These are phyloP conservation scores for Prolemur simus DNA, from an alignment of 2,113 vertebrate genomes.

Conservation along the genomic window DNA sequence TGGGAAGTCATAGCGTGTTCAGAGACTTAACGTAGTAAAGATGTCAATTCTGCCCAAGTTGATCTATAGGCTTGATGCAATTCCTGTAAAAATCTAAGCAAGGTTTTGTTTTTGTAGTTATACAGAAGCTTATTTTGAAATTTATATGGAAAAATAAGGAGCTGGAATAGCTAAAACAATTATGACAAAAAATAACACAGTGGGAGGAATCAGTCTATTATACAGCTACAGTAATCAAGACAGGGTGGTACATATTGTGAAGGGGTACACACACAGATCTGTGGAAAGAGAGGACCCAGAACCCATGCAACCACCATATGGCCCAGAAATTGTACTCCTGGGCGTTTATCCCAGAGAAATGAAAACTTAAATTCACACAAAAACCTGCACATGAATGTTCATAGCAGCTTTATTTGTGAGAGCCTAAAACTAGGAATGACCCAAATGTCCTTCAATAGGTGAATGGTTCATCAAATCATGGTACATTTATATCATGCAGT, in stretches of 20 bases:
- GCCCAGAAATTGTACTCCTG: neutral
- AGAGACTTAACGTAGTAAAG: neutral
- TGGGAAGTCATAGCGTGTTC: neutral
- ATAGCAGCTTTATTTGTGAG: neutral
- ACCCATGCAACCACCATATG: neutral
- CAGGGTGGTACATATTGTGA: neutral
- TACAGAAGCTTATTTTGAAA: neutral
- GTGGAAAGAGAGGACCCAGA: neutral
- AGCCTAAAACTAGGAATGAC: neutral
- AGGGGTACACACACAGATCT: neutral
- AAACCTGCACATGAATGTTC: neutral
- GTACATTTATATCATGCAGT: neutral
- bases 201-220: neutral
- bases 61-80: neutral
- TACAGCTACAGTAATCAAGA: neutral
- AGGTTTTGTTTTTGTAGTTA: neutral
- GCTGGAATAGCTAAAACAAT: neutral
- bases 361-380: neutral
- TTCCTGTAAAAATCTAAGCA: neutral
- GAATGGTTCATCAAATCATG: neutral
- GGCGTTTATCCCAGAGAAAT: neutral
- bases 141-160: neutral
- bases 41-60: neutral
- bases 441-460: neutral
- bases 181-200: neutral